Evolutionary conservation across 2,888 invertebrate genomes (phyloP), one percentile per base, ranked within the genome.

Genomic region (Pachymerium ferrugineum): DNA sequence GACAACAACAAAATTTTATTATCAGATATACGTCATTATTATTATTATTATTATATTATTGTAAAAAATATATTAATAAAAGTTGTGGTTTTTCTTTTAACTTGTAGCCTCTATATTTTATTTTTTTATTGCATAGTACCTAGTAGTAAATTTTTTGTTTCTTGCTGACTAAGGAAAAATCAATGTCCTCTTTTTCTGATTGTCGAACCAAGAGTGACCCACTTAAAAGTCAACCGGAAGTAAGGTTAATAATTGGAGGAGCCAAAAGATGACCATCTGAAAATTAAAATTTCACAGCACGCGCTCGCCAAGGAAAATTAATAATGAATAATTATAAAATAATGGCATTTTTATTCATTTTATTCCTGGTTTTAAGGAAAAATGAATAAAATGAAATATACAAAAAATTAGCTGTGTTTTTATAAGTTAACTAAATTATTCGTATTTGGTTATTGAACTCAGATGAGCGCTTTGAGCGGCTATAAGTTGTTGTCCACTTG

Each of bases 21-120:
- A 62, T 62, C 62, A 62, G 62, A 62, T 62, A 62, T 62, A 62
- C 62, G 62, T 62, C 62, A 62, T 62, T 62, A 62, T 28, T 62
- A 62, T 62, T 38, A 38, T 38, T 38, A 38, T 14, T 38, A 12
- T 38, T n/a, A n/a, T n/a, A n/a, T n/a, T 54, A 54, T 54, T 54
- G 47, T 54, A 54, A 62, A 62, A 62, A 14, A 25, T 62, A 62
- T 62, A 62, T 62, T 28, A 25, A 54, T 54, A 54, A 8, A 47
- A 19, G n/a, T n/a, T n/a, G n/a, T n/a, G n/a, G n/a, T n/a, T n/a
- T n/a, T n/a, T n/a, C n/a, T n/a, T n/a, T n/a, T n/a, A n/a, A n/a
- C n/a, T n/a, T n/a, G n/a, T n/a, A n/a, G n/a, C n/a, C n/a, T n/a
- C n/a, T n/a, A n/a, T n/a, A n/a, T n/a, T n/a, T n/a, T n/a, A 28